Percentiles rank a stretch among this genome's conserved stretches.
phyloP scores from a whole-genome alignment of 1,140 invertebrate species.

The Gonioctena quinquepunctata region DNA sequence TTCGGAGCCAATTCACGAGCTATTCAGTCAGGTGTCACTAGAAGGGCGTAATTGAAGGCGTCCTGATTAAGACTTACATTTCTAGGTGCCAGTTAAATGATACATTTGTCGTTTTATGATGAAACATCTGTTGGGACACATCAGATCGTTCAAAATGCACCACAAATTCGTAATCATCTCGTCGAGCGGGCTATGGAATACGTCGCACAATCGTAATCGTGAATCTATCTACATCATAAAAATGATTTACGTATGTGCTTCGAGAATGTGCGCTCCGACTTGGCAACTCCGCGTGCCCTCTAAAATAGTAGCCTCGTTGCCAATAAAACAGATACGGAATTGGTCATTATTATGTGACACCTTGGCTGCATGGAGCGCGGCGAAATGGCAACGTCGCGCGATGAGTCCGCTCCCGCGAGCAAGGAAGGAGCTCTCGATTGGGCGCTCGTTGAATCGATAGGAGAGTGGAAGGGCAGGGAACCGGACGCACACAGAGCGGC shows the following conservation, averaged over 20 bases:
- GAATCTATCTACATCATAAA: constrained; percentile 8
- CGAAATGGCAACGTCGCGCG: constrained; percentile 41
- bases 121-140: background rate
- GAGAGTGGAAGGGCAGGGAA: constrained; percentile 44
- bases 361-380: constrained; percentile 24
- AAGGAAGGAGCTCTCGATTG: constrained; percentile 49
- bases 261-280: constrained; percentile 1
- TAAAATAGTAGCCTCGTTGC: constrained; percentile 36
- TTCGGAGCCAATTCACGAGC: background rate
- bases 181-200: too few relatives aligned
- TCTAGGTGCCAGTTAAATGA: constrained; percentile 41
- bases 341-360: constrained; percentile 8
- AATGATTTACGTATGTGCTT: constrained; percentile 15
- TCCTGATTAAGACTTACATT: constrained; percentile 12
- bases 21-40: background rate
- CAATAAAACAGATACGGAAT: constrained; percentile 18
- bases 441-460: constrained; percentile 49
- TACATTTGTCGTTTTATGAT: constrained; percentile 13
- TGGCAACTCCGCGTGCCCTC: constrained; percentile 44
- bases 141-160: background rate
- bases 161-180: constrained; percentile 11
- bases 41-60: background rate
- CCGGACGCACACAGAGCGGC: constrained; percentile 38
- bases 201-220: constrained; percentile 11
- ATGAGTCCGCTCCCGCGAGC: constrained; percentile 52